A percentile compares a stretch with the other conserved stretches of the same genome.
Evolutionary conservation across 2,797 vertebrate genomes (phyloP).

Genomic region (Sylvilagus floridanus): DNA sequence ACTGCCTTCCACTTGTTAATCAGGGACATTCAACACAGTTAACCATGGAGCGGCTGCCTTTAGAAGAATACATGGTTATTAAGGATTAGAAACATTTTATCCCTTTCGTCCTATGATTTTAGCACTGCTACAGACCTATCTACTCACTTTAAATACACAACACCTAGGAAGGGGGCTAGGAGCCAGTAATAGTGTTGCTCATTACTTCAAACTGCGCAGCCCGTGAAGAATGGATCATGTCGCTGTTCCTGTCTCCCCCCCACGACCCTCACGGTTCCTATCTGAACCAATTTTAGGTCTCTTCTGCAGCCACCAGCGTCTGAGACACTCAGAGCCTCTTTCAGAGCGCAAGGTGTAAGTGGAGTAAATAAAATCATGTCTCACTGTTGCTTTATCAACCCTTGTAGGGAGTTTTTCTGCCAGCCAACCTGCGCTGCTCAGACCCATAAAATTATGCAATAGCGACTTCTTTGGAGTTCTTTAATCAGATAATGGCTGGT

Average conservation of each 20-base stretch:
- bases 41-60: slow-evolving; percentile 81
- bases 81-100: slow-evolving; percentile 87
- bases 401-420: slow-evolving; percentile 80
- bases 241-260: slow-evolving; percentile 18
- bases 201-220: slow-evolving; percentile 69
- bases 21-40: slow-evolving; percentile 84
- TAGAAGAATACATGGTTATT: slow-evolving; percentile 78
- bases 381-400: slow-evolving; percentile 80
- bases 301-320: slow-evolving; percentile 59
- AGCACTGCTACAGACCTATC: slow-evolving; percentile 82
- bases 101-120: slow-evolving; percentile 84
- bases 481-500: slow-evolving; percentile 74
- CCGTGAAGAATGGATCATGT: slow-evolving; percentile 59
- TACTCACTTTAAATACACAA: slow-evolving; percentile 85
- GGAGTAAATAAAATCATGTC: slow-evolving; percentile 79
- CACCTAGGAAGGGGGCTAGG: slow-evolving; percentile 76
- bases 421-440: slow-evolving; percentile 75
- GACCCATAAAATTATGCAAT: slow-evolving; percentile 78
- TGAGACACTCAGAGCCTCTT: slow-evolving; percentile 51
- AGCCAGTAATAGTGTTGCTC: slow-evolving; percentile 75
- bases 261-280: neutral
- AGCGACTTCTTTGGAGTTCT: slow-evolving; percentile 77
- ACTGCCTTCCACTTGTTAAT: slow-evolving; percentile 87
- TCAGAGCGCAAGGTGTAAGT: slow-evolving; percentile 71
- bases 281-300: slow-evolving; percentile 66